These are phyloP conservation scores for Eledone cirrhosa DNA, from an alignment of 2,888 invertebrate species.

Conservation along the genomic window DNA sequence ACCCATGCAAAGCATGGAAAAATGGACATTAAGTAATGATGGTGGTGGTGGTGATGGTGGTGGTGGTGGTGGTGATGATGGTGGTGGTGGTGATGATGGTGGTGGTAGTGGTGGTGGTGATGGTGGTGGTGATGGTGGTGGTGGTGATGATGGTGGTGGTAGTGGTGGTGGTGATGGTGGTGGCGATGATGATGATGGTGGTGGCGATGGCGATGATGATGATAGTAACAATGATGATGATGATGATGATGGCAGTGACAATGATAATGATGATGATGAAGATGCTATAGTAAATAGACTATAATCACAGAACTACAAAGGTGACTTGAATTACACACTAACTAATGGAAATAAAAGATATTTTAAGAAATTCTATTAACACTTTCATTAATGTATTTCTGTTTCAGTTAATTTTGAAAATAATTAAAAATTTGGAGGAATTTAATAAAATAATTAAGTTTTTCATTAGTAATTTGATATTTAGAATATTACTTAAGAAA, in stretches of 20 bases:
- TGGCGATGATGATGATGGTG: conserved; percentile 32
- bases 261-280: background rate
- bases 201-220: conserved; percentile 31
- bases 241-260: background rate
- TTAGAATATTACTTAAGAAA: too few relatives aligned
- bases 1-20: background rate
- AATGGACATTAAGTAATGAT: too few relatives aligned
- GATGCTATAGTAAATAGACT: background rate
- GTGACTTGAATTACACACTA: too few relatives aligned
- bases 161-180: conserved; percentile 29
- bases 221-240: conserved; percentile 19
- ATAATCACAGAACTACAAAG: too few relatives aligned
- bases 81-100: background rate
- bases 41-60: background rate
- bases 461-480: too few relatives aligned
- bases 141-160: conserved; percentile 30
- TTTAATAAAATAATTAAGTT: too few relatives aligned
- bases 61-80: conserved; percentile 6
- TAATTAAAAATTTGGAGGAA: too few relatives aligned
- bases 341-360: too few relatives aligned
- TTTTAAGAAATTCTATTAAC: too few relatives aligned
- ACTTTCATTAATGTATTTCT: too few relatives aligned
- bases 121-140: background rate
- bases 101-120: background rate
- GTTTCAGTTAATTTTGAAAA: too few relatives aligned